Base-by-base conservation (phyloP, 1,140 invertebrate species). In the Solen grandis region DNA sequence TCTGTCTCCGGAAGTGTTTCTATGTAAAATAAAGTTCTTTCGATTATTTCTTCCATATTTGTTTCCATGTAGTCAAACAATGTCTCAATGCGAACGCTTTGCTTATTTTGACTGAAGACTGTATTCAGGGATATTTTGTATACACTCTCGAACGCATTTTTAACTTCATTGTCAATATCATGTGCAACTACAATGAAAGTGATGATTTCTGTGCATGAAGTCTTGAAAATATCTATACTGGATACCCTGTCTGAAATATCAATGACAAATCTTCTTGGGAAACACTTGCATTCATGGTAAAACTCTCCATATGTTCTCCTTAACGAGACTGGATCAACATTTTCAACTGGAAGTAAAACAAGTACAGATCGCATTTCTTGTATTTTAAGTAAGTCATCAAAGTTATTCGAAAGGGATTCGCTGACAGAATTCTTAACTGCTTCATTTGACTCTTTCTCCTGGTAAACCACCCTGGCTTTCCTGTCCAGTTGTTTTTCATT, bases 21-120 rank as follows among this genome's bases (percentile, higher is more conserved):
- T 33, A 80, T 65, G 25, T 62, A 80, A 50, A 80, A 80, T 27
- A 72, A 25, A 19, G 77, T 72, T 63, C 77, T 33, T 5, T 80
- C 59, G 35, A 80, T 60, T 2, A 80, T 13, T 70, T 80, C 77
- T n/a, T 72, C 77, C 5, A 80, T 60, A 35, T 50, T 70, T 33
- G 68, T 63, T 55, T 80, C 77, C 66, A 80, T 80, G 41, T 80
- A 72, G 35, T 80, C 77, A 73, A 80, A 80, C 16, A 80, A 52
- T 19, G 77, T 80, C 65, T 80, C 77, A 27, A 80, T 80, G 33
- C 54, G 35, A 2, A 72, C n/a, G 50, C 57, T 63, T 35, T 50
- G 62, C 5, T 72, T 16, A 52, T 52, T 50, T 38, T 36, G 38
- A 2, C 31, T 60, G 16, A 80, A 52, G 22, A 54, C 54, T 35